Conservation (phyloP, 2,888 invertebrate species). For the Bibio marci region DNA sequence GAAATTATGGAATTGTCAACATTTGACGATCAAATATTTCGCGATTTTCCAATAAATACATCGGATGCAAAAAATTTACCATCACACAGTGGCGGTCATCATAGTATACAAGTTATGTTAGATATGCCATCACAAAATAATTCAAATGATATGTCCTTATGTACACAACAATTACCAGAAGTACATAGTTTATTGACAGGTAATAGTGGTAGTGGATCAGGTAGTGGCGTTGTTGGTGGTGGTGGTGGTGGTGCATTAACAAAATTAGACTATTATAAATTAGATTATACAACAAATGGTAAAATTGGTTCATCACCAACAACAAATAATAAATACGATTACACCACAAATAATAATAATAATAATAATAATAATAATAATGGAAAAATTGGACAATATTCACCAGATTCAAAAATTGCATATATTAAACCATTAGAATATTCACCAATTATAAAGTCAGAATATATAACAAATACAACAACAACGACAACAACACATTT, state of each 20-base stretch:
- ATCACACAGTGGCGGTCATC: constrained; percentile 15
- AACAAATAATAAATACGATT: constrained; percentile 5
- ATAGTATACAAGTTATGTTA: constrained; percentile 51
- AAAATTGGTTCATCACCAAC: constrained; percentile 9
- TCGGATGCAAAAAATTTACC: constrained; percentile 24
- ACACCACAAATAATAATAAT: too few relatives aligned
- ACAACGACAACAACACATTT: constrained; percentile 12
- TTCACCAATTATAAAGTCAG: constrained; percentile 7
- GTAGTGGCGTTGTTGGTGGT: too few relatives aligned
- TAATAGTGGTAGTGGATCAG: too few relatives aligned
- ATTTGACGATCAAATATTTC: constrained; percentile 66
- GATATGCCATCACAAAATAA: constrained; percentile 29
- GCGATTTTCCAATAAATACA: constrained; percentile 48
- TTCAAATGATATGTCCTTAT: constrained; percentile 14
- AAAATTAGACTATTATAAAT: constrained; percentile 22
- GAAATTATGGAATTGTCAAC: constrained; percentile 49
- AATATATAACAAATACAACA: constrained; percentile 7
- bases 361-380: constrained; percentile 26
- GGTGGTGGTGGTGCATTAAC: constrained; percentile 17
- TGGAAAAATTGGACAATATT: constrained; percentile 7
- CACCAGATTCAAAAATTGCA: constrained; percentile 7
- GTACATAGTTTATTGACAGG: constrained; percentile 26
- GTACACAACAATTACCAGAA: constrained; percentile 24
- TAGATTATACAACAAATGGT: constrained; percentile 7
- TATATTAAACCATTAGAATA: constrained; percentile 7